Base-by-base conservation (phyloP, 2,888 invertebrate genomes). In the Leistus spinibarbis region DNA sequence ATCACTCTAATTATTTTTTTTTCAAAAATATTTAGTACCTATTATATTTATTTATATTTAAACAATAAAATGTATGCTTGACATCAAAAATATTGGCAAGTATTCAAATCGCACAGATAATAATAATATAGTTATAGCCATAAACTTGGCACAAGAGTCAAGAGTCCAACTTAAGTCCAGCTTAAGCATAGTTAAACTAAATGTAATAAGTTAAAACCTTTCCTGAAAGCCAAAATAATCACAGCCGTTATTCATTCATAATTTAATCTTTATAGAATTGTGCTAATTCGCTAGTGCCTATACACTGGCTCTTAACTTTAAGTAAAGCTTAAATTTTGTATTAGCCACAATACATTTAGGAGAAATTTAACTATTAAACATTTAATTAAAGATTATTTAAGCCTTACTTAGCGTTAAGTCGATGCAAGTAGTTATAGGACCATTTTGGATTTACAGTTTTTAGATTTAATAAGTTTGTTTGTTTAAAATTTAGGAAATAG, bases 1-100 rank as follows among this genome's bases (percentile, higher is more conserved):
- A 54, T 53, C 53, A 69, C 60, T 60, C 60, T 27, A 53, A 20
- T 27, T 1, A 40, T 27, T 69, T 27, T 1, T 19, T 27, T 69
- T 69, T 60, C 40, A 69, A 69, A 69, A 69, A 69, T 69, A 69
- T 62, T 62, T 40, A 69, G 66, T 19, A 40, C 40, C 40, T 10
- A 10, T 40, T 40, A 40, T 40, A 40, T 40, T 10, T 4, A 24
- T 40, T 10, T 10, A 40, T 40, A 40, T 10, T 40, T 40, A 13
- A 40, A 40, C 27, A 27, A 27, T 27, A 27, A n/a, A n/a, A n/a
- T n/a, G n/a, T 27, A 27, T 13, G 13, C 13, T 40, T 40, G 3
- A 1, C 1, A 40, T 40, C n/a, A 40, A 40, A 40, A 40, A 40
- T 40, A 40, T 40, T n/a, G n/a, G n/a, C n/a, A n/a, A n/a, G n/a